Evolutionary conservation across 2,797 vertebrate genomes (phyloP), one percentile per base, ranked within the genome.

Genomic region (Kryptolebias ocellatus): DNA sequence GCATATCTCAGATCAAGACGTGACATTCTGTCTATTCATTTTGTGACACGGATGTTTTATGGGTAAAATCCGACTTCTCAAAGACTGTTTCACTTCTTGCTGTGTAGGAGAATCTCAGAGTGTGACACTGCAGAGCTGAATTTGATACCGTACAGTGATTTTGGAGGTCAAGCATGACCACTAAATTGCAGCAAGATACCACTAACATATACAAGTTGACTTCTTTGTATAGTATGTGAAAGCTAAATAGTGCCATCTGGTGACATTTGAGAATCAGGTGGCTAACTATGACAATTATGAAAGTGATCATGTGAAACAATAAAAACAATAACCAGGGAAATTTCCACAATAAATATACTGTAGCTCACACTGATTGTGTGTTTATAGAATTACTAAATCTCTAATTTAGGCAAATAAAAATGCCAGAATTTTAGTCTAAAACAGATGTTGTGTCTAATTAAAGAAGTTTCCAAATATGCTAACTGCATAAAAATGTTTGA

Each of bases 231-330:
- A 67, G 53, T 15, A 66, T 84, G 84, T 68, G 77, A 50, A 90
- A 92, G 92, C 90, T 92, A 92, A 92, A 91, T 90, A 92, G 90
- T 90, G 92, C 92, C 90, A 92, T 90, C 91, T 92, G 90, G 83
- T 92, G 91, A 91, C 87, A 83, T 83, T 64, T 58, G 58, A 70
- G 64, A 80, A 80, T 77, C 69, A 66, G 66, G 72, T 76, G 64
- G 70, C 29, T 84, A 76, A 77, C 10, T 53, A 52, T 59, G 53
- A 42, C 58, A 28, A 76, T 68, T 24, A 85, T 81, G 71, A 70
- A 63, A 80, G 58, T 64, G 68, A 76, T 73, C 70, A 73, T 83
- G 61, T 67, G 59, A 64, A 76, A 64, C 28, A 70, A 72, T 67
- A 60, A 74, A 57, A 39, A 51, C 53, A 27, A 61, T 60, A 64